Evolutionary conservation across 2,888 invertebrate genomes (phyloP).

Genomic region (Saturnia pavonia): DNA sequence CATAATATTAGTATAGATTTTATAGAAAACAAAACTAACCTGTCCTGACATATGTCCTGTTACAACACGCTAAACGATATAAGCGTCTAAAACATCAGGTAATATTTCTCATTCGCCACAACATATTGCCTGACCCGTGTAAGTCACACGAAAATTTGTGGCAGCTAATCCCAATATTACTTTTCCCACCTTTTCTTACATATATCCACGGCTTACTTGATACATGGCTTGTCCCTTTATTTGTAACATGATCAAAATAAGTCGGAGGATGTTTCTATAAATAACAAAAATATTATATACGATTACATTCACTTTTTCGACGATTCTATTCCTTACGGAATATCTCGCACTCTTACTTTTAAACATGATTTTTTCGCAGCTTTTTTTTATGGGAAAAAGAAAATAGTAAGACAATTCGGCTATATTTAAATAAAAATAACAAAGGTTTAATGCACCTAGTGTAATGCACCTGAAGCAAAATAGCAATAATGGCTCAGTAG

Average conservation of each 20-base stretch:
- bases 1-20: too few species aligned
- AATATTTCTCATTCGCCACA: slow-evolving; percentile 5
- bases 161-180: slow-evolving; percentile 20
- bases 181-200: slow-evolving; percentile 18
- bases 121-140: slow-evolving; percentile 19
- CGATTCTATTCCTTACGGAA: background rate
- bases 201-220: slow-evolving; percentile 10
- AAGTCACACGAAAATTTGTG: slow-evolving; percentile 18
- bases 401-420: too few species aligned
- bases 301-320: too few species aligned
- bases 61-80: background rate
- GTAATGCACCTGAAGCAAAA: too few species aligned
- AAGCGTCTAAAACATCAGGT: background rate
- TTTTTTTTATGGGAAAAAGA: too few species aligned
- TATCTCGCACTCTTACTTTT: background rate
- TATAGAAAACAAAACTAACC: background rate
- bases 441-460: too few species aligned
- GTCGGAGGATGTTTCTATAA: background rate
- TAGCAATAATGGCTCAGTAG: too few species aligned
- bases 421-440: too few species aligned
- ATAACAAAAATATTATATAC: background rate
- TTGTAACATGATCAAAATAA: slow-evolving; percentile 9
- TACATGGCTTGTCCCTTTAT: slow-evolving; percentile 24
- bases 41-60: background rate
- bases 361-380: too few species aligned